Evolutionary conservation across 2,113 vertebrate species (phyloP).

Genomic region (Melierax canorus): DNA sequence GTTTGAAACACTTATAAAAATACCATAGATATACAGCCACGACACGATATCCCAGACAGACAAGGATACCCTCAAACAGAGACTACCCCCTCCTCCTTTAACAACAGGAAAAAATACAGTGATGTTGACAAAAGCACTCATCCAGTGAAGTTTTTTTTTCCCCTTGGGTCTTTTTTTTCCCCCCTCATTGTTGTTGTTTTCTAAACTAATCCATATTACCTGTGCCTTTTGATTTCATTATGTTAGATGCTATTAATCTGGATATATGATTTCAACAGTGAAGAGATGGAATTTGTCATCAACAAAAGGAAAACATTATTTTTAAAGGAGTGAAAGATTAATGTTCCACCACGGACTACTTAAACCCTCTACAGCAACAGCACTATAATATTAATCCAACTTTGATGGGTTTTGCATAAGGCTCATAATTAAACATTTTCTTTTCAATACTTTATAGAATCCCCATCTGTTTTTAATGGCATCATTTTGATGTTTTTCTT

Average conservation of each 20-base stretch:
- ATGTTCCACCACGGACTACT: constrained; percentile 78
- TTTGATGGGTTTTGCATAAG: constrained; percentile 81
- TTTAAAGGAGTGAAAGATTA: constrained; percentile 79
- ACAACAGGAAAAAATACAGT: constrained; percentile 14
- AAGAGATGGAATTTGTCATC: constrained; percentile 82
- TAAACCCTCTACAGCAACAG: constrained; percentile 73
- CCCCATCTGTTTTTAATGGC: constrained; percentile 84
- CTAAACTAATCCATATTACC: constrained; percentile 74
- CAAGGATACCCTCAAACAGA: neutral
- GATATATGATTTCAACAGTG: constrained; percentile 75
- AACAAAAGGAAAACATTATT: constrained; percentile 80
- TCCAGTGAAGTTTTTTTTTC: constrained; percentile 59
- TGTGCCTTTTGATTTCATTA: constrained; percentile 71
- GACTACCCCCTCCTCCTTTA: neutral
- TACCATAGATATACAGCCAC: neutral
- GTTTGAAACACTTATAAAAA: neutral
- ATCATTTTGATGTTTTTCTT: constrained; percentile 80
- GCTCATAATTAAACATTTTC: constrained; percentile 84
- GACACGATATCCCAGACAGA: neutral
- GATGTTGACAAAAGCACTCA: constrained; percentile 52
- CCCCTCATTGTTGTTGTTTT: constrained; percentile 32
- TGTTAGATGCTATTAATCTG: constrained; percentile 70
- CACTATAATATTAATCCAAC: constrained; percentile 76
- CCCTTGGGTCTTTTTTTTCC: neutral
- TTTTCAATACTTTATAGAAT: constrained; percentile 80